Conservation (phyloP, 2,113 vertebrate genomes). For the Garra rufa region DNA sequence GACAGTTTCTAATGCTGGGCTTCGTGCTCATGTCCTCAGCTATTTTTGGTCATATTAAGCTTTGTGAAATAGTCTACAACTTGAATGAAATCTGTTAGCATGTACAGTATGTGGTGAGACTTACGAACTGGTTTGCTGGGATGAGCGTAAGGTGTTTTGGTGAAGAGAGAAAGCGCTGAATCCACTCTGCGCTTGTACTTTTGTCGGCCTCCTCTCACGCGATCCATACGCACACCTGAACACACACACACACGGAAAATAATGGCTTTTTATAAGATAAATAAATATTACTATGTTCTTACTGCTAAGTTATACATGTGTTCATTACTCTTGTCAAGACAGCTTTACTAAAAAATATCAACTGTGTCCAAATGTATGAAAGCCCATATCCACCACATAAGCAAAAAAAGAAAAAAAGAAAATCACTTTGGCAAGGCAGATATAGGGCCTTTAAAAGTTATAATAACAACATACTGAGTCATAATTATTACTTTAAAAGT, state of each 20-base stretch:
- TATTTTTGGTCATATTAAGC: neutral
- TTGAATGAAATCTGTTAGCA: neutral
- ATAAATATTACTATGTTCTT: neutral
- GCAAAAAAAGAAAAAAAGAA: no score
- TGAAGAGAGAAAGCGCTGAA: slow-evolving; percentile 38
- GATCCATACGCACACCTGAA: slow-evolving; percentile 77
- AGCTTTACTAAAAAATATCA: neutral
- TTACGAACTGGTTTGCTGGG: slow-evolving; percentile 60
- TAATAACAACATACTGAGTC: no score
- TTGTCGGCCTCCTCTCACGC: slow-evolving; percentile 75
- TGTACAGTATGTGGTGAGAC: neutral
- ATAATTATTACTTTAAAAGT: no score
- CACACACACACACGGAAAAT: neutral
- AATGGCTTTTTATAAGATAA: neutral
- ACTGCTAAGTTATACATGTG: neutral
- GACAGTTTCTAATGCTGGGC: neutral
- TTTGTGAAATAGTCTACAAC: neutral
- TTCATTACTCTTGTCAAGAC: neutral
- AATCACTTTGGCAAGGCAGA: no score
- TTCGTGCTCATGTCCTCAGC: neutral
- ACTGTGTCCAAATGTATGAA: neutral
- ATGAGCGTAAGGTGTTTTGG: slow-evolving; percentile 49
- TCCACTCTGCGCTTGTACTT: slow-evolving; percentile 77
- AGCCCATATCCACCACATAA: no score
- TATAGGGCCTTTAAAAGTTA: no score